Conservation (phyloP, 1,140 invertebrate species). For the Fopius arisanus region DNA sequence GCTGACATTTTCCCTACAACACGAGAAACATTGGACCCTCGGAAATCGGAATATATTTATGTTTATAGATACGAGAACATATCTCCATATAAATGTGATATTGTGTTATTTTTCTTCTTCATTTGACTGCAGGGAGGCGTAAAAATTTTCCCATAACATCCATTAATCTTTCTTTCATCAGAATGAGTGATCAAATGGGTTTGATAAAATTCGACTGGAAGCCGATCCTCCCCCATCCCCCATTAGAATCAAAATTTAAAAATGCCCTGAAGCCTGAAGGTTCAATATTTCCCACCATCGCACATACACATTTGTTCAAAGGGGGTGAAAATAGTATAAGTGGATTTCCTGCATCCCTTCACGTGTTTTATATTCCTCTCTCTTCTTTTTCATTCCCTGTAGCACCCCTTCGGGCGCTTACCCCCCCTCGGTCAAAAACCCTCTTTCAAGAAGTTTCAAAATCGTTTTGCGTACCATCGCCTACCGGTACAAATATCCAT, state of each 20-base stretch:
- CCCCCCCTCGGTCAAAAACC: not conserved
- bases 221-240: no score
- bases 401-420: not conserved
- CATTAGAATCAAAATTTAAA: not conserved
- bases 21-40: not conserved
- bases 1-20: not conserved
- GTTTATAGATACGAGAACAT: not conserved
- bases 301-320: not conserved
- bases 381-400: not conserved
- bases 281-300: not conserved
- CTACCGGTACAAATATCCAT: constrained; percentile 4
- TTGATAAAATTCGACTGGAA: no score
- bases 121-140: not conserved
- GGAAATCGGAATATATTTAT: not conserved
- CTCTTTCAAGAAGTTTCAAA: constrained; percentile 8
- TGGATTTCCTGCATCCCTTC: not conserved
- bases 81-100: not conserved
- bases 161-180: no score
- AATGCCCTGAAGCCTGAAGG: not conserved
- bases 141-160: no score
- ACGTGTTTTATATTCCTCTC: not conserved
- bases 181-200: no score
- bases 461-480: constrained; percentile 15
- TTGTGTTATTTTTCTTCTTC: not conserved
- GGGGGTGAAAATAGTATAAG: not conserved